These are phyloP conservation scores for Apamea crenata DNA, from an alignment of 2,888 invertebrate genomes.

Conservation along the genomic window DNA sequence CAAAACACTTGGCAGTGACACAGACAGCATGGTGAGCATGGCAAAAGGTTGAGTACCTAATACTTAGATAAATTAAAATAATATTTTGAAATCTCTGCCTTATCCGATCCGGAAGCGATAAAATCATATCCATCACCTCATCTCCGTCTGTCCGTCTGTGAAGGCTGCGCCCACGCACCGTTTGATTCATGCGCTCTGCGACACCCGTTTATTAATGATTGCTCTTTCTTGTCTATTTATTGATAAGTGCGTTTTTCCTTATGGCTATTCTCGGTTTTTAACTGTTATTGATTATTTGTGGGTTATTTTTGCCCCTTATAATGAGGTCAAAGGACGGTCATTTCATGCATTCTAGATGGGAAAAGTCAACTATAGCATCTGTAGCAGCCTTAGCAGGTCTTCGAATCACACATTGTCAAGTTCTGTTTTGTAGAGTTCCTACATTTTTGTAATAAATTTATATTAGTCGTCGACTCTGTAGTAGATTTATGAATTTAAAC, in stretches of 20 bases:
- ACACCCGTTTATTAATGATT: constrained; percentile 41
- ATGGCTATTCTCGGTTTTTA: neutral
- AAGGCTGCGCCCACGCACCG: constrained; percentile 62
- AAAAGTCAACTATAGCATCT: neutral
- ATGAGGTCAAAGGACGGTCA: neutral
- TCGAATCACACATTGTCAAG: neutral
- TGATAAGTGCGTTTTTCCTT: constrained; percentile 28
- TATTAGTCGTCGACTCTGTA: neutral
- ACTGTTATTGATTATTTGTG: neutral
- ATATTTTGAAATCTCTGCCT: constrained; percentile 5
- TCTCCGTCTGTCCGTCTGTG: constrained; percentile 25
- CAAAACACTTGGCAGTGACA: neutral
- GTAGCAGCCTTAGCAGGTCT: neutral
- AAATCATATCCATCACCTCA: constrained; percentile 19
- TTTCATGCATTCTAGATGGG: neutral
- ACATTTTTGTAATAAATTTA: neutral
- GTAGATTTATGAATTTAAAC: neutral
- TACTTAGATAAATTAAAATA: neutral
- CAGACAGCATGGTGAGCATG: too few species aligned
- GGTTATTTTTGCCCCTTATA: neutral
- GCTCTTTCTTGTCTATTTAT: constrained; percentile 30
- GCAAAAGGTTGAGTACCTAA: neutral
- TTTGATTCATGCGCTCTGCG: constrained; percentile 53
- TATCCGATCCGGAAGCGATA: constrained; percentile 23
- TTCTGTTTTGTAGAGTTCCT: neutral